Conservation (phyloP, 2,113 vertebrate species). For the Fregetta grallaria region DNA sequence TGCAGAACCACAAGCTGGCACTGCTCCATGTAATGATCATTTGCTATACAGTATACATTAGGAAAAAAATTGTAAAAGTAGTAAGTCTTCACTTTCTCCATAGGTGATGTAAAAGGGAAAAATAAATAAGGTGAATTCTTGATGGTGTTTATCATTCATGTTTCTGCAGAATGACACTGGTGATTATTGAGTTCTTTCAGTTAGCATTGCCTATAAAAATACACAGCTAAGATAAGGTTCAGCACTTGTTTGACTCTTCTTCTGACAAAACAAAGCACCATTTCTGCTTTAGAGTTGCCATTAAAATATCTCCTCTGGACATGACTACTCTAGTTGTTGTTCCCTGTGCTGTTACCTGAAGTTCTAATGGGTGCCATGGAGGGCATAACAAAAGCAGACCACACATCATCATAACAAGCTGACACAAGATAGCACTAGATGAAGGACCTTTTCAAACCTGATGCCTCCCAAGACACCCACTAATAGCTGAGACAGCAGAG, state of each 20-base stretch:
- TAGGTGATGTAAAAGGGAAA: background rate
- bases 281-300: background rate
- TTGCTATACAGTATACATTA: background rate
- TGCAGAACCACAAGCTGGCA: slow-evolving; percentile 6
- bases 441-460: background rate
- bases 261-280: background rate
- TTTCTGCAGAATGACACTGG: background rate
- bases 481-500: slow-evolving; percentile 22
- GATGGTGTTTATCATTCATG: background rate
- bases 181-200: background rate
- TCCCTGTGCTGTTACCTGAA: background rate
- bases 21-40: background rate
- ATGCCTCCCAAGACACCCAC: background rate
- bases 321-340: background rate
- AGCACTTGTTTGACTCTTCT: background rate
- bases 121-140: slow-evolving; percentile 39
- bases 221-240: background rate
- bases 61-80: background rate
- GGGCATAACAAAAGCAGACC: background rate
- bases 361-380: background rate
- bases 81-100: background rate
- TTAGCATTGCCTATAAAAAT: background rate
- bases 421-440: background rate
- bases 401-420: slow-evolving; percentile 31
- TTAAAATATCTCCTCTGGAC: slow-evolving; percentile 16